phyloP scores from a whole-genome alignment of 2,888 invertebrate species.

The Parnassius orleans region DNA sequence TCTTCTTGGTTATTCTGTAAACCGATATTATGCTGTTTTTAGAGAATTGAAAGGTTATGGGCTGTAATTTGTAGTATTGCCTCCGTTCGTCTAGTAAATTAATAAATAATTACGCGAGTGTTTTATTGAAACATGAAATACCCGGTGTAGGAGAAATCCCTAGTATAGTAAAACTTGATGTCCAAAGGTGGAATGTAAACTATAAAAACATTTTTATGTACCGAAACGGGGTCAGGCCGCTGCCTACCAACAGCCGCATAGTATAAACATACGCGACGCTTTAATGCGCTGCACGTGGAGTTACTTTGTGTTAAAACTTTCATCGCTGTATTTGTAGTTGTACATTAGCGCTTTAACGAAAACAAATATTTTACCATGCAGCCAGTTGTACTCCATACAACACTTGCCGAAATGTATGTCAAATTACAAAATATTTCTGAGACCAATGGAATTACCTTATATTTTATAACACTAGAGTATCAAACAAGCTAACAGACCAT shows the following conservation, averaged over 20 bases:
- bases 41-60: no score
- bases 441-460: no score
- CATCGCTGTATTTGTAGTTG: not conserved
- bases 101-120: no score
- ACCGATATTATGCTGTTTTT: no score
- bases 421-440: no score
- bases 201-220: conserved; percentile 23
- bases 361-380: conserved; percentile 6
- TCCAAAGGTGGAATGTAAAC: conserved; percentile 17
- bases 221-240: conserved; percentile 22
- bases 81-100: no score
- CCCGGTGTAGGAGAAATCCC: no score
- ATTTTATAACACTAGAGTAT: no score
- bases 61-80: no score
- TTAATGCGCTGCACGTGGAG: conserved; percentile 47
- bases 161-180: conserved; percentile 1
- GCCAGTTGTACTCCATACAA: not conserved
- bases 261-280: conserved; percentile 38
- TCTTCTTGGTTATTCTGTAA: no score
- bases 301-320: conserved; percentile 34
- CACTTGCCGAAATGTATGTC: not conserved
- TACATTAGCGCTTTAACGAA: conserved; percentile 10
- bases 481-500: no score
- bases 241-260: conserved; percentile 17
- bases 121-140: no score